Evolutionary conservation across 2,888 invertebrate genomes (phyloP).

Genomic region (Zygaena filipendulae): DNA sequence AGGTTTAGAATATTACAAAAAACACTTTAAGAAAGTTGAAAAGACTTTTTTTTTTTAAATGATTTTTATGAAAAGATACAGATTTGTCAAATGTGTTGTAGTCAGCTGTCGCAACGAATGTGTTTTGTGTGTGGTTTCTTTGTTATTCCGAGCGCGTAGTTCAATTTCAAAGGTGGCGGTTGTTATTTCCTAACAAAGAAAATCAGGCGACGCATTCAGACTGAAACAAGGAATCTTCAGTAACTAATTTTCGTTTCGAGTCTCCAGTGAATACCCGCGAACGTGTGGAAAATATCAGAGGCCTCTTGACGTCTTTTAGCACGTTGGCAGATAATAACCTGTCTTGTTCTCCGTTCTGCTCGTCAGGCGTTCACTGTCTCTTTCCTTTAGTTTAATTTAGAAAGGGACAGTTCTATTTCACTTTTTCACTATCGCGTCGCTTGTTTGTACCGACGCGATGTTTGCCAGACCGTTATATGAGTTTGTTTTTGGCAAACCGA

Average conservation of each 20-base stretch:
- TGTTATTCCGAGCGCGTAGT: slow-evolving; percentile 49
- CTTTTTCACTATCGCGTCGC: slow-evolving; percentile 62
- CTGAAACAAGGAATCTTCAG: slow-evolving; percentile 59
- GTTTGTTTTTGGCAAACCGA: slow-evolving; percentile 62
- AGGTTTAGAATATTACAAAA: too few species aligned
- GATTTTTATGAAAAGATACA: too few species aligned
- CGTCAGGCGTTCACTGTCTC: slow-evolving; percentile 39
- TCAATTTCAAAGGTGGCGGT: slow-evolving; percentile 60
- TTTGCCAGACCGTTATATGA: slow-evolving; percentile 62
- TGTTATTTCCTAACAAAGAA: slow-evolving; percentile 63
- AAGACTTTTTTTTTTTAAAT: too few species aligned
- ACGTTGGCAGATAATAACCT: slow-evolving; percentile 60
- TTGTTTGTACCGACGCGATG: too few species aligned
- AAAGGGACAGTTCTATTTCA: slow-evolving; percentile 37
- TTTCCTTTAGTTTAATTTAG: slow-evolving; percentile 22
- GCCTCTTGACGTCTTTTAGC: slow-evolving; percentile 50
- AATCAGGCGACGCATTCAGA: slow-evolving; percentile 58
- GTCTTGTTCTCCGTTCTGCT: slow-evolving; percentile 55
- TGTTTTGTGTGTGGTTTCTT: too few species aligned
- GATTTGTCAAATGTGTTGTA: too few species aligned
- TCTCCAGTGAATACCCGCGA: slow-evolving; percentile 60
- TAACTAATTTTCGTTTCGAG: slow-evolving; percentile 65
- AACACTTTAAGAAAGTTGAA: too few species aligned
- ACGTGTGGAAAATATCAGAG: slow-evolving; percentile 66
- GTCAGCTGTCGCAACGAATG: too few species aligned